These are phyloP conservation scores for Schizopygopsis pylzovi DNA, from an alignment of 2,797 vertebrate genomes.

Conservation along the genomic window DNA sequence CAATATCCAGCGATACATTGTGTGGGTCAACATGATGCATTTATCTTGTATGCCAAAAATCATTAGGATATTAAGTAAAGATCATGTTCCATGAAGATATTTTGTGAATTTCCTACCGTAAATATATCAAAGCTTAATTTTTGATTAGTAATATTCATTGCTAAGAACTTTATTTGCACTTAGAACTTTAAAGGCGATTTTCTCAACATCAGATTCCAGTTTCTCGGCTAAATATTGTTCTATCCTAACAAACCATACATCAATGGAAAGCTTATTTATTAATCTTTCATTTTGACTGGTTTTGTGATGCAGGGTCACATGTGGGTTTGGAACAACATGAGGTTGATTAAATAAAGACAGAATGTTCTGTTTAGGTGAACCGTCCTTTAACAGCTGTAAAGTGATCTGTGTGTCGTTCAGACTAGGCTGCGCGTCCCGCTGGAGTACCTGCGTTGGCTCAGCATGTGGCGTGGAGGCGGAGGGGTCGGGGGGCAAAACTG, in stretches of 20 bases:
- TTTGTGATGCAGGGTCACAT: neutral
- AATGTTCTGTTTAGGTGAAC: neutral
- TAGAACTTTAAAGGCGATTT: neutral
- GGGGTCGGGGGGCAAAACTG: constrained; percentile 95
- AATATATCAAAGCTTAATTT: neutral
- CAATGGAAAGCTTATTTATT: neutral
- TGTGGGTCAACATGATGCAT: neutral
- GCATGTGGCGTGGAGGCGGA: constrained; percentile 87
- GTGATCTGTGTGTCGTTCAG: constrained; percentile 58
- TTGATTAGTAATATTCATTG: too few relatives aligned
- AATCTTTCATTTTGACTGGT: neutral
- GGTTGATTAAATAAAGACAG: constrained; percentile 9
- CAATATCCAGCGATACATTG: too few relatives aligned
- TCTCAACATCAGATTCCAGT: neutral
- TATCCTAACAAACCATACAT: neutral
- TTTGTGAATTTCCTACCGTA: neutral
- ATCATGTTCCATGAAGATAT: neutral
- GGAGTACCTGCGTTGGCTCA: constrained; percentile 90
- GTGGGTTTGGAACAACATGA: neutral
- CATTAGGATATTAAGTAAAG: neutral
- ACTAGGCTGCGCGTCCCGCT: constrained; percentile 95
- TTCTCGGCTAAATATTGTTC: neutral
- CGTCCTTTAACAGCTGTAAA: constrained; percentile 7
- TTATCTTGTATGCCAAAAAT: neutral
- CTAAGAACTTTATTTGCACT: neutral